These are phyloP conservation scores for Thamnophis elegans DNA, from an alignment of 2,797 vertebrate genomes.

Conservation along the genomic window DNA sequence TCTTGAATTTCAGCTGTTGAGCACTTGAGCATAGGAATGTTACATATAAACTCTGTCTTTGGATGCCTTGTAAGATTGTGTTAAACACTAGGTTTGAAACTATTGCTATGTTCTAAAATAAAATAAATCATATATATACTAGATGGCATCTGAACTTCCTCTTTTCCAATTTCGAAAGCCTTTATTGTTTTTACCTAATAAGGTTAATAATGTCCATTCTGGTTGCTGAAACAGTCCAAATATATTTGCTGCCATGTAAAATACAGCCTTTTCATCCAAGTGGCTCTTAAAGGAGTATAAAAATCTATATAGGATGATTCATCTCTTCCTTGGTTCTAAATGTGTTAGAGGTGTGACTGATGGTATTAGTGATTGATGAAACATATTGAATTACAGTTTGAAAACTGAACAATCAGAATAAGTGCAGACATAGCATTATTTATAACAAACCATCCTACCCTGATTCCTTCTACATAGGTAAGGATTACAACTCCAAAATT, in stretches of 20 bases:
- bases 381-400: neutral
- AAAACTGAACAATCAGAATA: neutral
- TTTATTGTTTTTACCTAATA: neutral
- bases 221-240: neutral
- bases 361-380: neutral
- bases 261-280: neutral
- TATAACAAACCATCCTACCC: neutral
- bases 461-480: neutral
- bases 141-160: neutral
- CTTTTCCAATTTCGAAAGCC: neutral
- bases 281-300: neutral
- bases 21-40: neutral
- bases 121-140: slow-evolving; percentile 14
- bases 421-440: neutral
- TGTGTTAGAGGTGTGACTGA: neutral
- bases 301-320: neutral
- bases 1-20: slow-evolving; percentile 26
- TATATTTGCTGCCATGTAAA: neutral
- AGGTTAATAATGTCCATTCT: neutral
- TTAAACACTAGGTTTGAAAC: slow-evolving; percentile 12
- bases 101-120: slow-evolving; percentile 6
- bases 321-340: neutral
- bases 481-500: neutral
- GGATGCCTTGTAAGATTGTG: slow-evolving; percentile 13
- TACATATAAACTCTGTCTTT: slow-evolving; percentile 11